phyloP scores from a whole-genome alignment of 2,888 invertebrate genomes.

The Caenorhabditis doughertyi region DNA sequence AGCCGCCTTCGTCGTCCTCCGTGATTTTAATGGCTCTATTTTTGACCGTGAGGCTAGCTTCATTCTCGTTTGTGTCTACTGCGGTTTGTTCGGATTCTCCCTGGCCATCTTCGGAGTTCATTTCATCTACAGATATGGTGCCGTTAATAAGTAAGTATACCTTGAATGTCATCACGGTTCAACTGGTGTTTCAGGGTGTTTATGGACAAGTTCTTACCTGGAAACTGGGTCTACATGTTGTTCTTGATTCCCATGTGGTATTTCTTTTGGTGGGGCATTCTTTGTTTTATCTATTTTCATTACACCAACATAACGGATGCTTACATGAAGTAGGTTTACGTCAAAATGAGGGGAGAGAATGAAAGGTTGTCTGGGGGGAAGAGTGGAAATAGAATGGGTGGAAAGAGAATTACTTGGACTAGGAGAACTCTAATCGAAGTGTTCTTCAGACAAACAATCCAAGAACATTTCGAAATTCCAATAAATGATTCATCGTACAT shows the following conservation, averaged over 20 bases:
- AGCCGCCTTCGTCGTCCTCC: slow-evolving; percentile 35
- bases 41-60: slow-evolving; percentile 34
- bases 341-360: neutral
- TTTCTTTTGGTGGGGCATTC: slow-evolving; percentile 44
- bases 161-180: neutral
- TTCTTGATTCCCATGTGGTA: slow-evolving; percentile 54
- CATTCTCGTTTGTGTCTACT: slow-evolving; percentile 22
- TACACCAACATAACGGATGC: slow-evolving; percentile 26
- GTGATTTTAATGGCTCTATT: slow-evolving; percentile 21
- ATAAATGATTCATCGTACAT: slow-evolving; percentile 52
- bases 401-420: too few relatives aligned
- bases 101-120: slow-evolving; percentile 43
- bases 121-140: slow-evolving; percentile 43
- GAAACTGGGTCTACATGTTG: slow-evolving; percentile 33
- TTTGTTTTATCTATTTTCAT: slow-evolving; percentile 50
- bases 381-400: neutral
- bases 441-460: slow-evolving; percentile 33
- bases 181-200: slow-evolving; percentile 14
- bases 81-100: slow-evolving; percentile 35
- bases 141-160: slow-evolving; percentile 12
- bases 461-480: slow-evolving; percentile 24
- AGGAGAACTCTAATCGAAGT: neutral
- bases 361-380: neutral
- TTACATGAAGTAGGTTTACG: slow-evolving; percentile 43
- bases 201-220: slow-evolving; percentile 17